These are phyloP conservation scores for Sakesphorus luctuosus DNA, from an alignment of 2,113 vertebrate genomes.

Conservation along the genomic window DNA sequence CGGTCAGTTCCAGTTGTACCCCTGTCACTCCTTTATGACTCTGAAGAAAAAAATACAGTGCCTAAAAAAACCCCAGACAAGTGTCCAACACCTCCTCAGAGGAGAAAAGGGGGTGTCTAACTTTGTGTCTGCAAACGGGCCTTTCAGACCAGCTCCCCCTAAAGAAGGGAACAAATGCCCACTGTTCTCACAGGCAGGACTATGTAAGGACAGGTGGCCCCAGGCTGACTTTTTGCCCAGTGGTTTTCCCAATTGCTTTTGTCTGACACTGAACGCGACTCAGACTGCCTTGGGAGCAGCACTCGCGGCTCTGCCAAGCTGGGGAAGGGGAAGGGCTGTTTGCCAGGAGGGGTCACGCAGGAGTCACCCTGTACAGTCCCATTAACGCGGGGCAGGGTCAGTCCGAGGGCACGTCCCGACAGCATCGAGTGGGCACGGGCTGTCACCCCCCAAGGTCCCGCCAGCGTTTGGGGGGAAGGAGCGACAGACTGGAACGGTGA, in stretches of 20 bases:
- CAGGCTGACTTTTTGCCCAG: background rate
- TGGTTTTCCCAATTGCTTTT: conserved; percentile 42
- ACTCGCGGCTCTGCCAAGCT: conserved; percentile 8
- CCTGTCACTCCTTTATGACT: background rate
- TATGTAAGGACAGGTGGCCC: conserved; percentile 60
- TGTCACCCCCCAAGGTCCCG: conserved; percentile 50
- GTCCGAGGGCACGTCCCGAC: conserved; percentile 64
- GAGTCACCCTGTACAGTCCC: conserved; percentile 75
- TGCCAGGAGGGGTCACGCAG: conserved; percentile 69
- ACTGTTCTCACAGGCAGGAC: conserved; percentile 51
- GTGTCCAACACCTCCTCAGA: background rate
- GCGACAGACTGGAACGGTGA: conserved; percentile 21
- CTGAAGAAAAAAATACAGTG: background rate
- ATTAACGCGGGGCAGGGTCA: conserved; percentile 74
- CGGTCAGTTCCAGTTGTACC: background rate
- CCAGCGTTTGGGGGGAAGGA: conserved; percentile 8
- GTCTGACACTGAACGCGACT: conserved; percentile 20
- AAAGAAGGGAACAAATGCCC: conserved; percentile 32
- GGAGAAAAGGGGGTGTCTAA: background rate
- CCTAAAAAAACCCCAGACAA: background rate
- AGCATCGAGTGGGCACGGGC: conserved; percentile 65
- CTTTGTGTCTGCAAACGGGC: background rate
- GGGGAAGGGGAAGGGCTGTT: conserved; percentile 66
- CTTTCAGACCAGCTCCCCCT: background rate
- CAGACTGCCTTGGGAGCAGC: conserved; percentile 51